phyloP scores from a whole-genome alignment of 2,113 vertebrate genomes.

The Varanus komodoensis region DNA sequence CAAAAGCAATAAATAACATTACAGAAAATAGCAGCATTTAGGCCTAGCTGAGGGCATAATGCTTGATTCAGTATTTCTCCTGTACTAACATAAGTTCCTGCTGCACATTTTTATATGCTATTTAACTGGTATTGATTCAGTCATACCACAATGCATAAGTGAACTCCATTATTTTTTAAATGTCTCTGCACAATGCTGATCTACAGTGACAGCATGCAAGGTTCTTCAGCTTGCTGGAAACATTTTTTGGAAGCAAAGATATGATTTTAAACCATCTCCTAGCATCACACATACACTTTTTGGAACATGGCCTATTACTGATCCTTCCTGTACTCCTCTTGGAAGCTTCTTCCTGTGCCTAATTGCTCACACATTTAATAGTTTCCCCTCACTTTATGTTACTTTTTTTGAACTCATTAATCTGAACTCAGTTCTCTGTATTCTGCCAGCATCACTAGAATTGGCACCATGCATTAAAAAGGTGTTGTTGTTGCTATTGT shows the following conservation, averaged over 20 bases:
- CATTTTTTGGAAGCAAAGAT: neutral
- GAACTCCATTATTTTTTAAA: conserved; percentile 1
- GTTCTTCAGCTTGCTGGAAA: neutral
- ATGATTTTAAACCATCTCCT: neutral
- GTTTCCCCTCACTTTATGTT: neutral
- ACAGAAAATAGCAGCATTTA: neutral
- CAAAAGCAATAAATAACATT: neutral
- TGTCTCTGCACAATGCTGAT: neutral
- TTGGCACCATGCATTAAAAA: neutral
- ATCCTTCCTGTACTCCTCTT: neutral
- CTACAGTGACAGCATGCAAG: neutral
- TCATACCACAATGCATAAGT: neutral
- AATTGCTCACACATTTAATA: conserved; percentile 22
- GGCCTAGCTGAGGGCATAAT: too few relatives aligned
- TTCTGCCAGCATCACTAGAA: neutral
- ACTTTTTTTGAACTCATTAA: neutral
- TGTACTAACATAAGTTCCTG: neutral
- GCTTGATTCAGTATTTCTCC: neutral
- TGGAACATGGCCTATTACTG: neutral
- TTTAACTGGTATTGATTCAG: neutral
- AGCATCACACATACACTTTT: neutral
- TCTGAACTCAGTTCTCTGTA: neutral
- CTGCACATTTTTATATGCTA: conserved; percentile 2
- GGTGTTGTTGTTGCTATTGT: neutral
- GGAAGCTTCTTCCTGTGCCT: neutral